Evolutionary conservation across 2,113 vertebrate species (phyloP).

Genomic region (Hemiscyllium ocellatum): DNA sequence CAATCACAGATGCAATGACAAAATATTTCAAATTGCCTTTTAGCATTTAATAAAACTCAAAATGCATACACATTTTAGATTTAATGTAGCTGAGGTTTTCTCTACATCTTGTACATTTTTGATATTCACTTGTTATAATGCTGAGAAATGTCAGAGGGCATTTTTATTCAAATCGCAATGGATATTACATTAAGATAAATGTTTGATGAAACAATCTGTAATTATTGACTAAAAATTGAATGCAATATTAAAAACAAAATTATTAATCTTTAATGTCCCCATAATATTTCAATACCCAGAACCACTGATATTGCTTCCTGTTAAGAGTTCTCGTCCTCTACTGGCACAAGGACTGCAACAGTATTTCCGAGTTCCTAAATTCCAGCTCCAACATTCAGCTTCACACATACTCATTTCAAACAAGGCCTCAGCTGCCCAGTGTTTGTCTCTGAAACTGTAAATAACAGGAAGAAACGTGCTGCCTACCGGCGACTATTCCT

Average conservation of each 20-base stretch:
- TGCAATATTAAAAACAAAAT: not conserved
- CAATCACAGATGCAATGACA: not conserved
- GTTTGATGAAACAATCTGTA: not conserved
- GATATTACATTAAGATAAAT: not conserved
- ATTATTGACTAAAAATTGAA: not conserved
- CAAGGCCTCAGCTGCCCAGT: conserved; percentile 20
- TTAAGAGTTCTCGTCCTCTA: not conserved
- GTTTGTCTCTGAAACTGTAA: conserved; percentile 14
- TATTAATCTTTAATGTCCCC: not conserved
- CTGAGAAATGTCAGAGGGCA: not conserved
- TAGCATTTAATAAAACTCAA: not conserved
- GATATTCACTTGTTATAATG: no score
- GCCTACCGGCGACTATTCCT: conserved; percentile 19
- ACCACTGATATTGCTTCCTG: not conserved
- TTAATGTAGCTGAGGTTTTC: not conserved
- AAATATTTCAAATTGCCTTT: not conserved
- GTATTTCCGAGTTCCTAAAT: not conserved
- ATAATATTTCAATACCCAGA: not conserved
- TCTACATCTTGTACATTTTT: not conserved
- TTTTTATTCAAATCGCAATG: not conserved
- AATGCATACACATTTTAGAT: not conserved
- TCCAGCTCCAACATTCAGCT: not conserved
- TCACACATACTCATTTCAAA: conserved; percentile 6
- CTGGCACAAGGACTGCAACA: no score
- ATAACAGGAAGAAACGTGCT: not conserved